Evolutionary conservation across 2,113 vertebrate genomes (phyloP).

Genomic region (Aegotheles bennettii): DNA sequence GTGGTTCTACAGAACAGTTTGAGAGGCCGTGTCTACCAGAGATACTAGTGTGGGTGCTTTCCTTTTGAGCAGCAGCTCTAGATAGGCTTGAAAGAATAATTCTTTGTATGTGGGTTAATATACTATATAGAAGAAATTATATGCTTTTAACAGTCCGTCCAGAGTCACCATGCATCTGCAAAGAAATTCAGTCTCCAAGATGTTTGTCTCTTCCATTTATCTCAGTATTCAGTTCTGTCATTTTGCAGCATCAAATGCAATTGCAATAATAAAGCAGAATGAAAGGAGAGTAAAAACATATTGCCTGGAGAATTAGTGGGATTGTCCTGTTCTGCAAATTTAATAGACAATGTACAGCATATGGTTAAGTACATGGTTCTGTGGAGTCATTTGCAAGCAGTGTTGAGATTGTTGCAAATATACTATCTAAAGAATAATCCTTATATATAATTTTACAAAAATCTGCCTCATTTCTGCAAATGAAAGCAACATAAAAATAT

Average conservation of each 20-base stretch:
- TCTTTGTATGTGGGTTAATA: background rate
- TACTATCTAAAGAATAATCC: background rate
- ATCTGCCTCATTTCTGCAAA: background rate
- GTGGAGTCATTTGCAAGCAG: background rate
- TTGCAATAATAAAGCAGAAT: background rate
- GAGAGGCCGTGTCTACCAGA: background rate
- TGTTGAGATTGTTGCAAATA: background rate
- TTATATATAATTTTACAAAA: background rate
- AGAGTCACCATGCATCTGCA: background rate
- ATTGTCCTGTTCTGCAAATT: background rate
- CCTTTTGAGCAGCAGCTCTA: background rate
- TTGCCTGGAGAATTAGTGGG: background rate
- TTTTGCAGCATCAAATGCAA: background rate
- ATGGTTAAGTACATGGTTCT: background rate
- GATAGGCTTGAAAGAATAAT: background rate
- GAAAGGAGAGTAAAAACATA: background rate
- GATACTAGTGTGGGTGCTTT: background rate
- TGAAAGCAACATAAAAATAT: background rate
- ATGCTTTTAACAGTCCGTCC: background rate
- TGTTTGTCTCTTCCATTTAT: background rate
- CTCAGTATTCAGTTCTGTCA: background rate
- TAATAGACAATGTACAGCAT: background rate
- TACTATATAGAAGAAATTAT: background rate
- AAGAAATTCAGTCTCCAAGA: background rate
- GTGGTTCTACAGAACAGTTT: background rate